phyloP scores from a whole-genome alignment of 2,797 vertebrate species.

The Pseudomugil tenellus region DNA sequence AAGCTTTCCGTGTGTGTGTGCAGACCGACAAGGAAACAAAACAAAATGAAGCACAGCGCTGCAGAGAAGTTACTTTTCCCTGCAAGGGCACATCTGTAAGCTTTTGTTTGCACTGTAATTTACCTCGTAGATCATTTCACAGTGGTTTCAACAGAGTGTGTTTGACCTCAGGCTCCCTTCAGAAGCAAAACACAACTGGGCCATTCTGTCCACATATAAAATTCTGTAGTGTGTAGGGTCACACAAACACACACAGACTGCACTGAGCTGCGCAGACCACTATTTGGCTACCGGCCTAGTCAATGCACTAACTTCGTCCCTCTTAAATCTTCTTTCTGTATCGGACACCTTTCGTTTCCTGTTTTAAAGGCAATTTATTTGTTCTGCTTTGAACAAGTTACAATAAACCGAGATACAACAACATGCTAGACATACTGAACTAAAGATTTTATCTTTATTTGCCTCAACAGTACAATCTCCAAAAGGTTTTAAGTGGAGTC shows the following conservation, averaged over 20 bases:
- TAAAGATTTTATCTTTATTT: too few species aligned
- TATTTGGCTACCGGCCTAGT: conserved; percentile 19
- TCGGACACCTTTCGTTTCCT: conserved; percentile 11
- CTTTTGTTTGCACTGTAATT: conserved; percentile 46
- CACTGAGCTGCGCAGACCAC: conserved; percentile 5
- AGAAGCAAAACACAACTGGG: conserved; percentile 38
- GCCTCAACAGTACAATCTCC: background rate
- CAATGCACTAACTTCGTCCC: conserved; percentile 6
- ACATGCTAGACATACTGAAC: too few species aligned
- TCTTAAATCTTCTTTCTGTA: background rate
- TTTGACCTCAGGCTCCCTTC: conserved; percentile 50
- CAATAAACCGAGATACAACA: too few species aligned
- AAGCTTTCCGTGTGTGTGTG: conserved; percentile 24
- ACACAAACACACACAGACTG: conserved; percentile 22
- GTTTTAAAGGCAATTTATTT: background rate
- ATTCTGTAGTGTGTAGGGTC: conserved; percentile 17
- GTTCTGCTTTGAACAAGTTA: too few species aligned
- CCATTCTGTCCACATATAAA: conserved; percentile 40
- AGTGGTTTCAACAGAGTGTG: conserved; percentile 20
- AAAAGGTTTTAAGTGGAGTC: background rate
- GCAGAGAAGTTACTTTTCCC: conserved; percentile 27
- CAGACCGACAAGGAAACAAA: background rate
- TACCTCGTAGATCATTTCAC: conserved; percentile 58
- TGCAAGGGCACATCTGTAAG: conserved; percentile 47
- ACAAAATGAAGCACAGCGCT: background rate